Evolutionary conservation across 2,797 vertebrate genomes (phyloP), one percentile per base, ranked within the genome.

Genomic region (Sebastes cheni): DNA sequence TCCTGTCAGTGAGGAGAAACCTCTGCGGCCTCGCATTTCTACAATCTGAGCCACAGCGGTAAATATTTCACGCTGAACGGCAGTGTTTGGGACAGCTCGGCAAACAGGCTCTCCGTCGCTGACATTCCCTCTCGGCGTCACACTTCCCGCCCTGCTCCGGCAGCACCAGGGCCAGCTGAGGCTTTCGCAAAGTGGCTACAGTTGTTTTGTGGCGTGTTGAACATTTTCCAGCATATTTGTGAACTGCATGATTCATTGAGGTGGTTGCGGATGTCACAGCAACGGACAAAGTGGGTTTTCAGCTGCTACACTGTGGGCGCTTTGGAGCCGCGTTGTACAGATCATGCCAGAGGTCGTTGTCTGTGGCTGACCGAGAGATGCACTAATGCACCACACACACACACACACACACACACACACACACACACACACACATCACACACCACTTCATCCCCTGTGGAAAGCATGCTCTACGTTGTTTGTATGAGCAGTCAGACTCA

Each of bases 231-330:
- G 42, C 36, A 3, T 61, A 72, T 82, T 80, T 91, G 69, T 61
- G 55, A 74, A 39, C 67, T 74, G 54, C 72, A 86, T 89, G 84
- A 90, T 85, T 93, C 81, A 86, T 86, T 7, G 60, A 85, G 73
- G 70, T 72, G 70, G 56, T 81, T 77, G 75, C 23, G 32, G 61
- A 68, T 67, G 79, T 82, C 73, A 25, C 68, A 59, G 58, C 42
- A 52, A n/a, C 67, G 55, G 39, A 68, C 23, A 23, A 8, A 59
- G 42, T 39, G 61, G 23, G 30, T 79, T 85, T 77, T 65, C 25
- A 42, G 58, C 46, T 69, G 67, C 39, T 39, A 64, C n/a, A 22
- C 78, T 64, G 55, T 76, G 16, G 50, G 71, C 7, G 73, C 39
- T 87, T 77, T 55, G 25, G 60, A 72, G 67, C 69, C n/a, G 59